Conservation (phyloP, 2,888 invertebrate genomes). For the Sarcophaga variegata region DNA sequence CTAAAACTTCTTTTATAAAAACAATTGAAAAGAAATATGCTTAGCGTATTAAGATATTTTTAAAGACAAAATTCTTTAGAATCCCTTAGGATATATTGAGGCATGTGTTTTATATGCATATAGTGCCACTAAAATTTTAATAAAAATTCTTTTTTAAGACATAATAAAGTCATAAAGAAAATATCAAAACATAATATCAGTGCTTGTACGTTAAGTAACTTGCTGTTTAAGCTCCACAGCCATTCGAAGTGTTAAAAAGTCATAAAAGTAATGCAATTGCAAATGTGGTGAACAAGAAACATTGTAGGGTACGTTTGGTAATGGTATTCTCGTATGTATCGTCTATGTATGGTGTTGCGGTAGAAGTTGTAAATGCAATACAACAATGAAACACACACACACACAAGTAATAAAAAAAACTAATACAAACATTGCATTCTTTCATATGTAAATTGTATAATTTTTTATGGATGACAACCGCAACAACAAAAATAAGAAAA, state of each 20-base stretch:
- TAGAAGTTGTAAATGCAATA: not conserved
- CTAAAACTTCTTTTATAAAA: not conserved
- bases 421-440: not conserved
- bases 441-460: conserved; percentile 24
- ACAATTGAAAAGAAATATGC: not conserved
- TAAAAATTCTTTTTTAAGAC: not conserved
- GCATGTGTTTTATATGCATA: no score
- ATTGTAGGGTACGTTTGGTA: no score
- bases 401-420: not conserved
- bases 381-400: conserved; percentile 16
- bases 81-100: no score
- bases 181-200: not conserved
- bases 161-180: conserved; percentile 45
- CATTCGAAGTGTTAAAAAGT: conserved; percentile 1
- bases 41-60: no score
- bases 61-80: no score
- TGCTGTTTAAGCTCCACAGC: not conserved
- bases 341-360: not conserved
- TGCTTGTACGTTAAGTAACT: not conserved
- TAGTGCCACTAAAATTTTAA: no score
- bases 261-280: conserved; percentile 30
- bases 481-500: not conserved
- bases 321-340: no score
- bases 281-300: conserved; percentile 5
- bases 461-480: conserved; percentile 1